Conservation (phyloP, 2,797 vertebrate species). For the Crenuchus spilurus region DNA sequence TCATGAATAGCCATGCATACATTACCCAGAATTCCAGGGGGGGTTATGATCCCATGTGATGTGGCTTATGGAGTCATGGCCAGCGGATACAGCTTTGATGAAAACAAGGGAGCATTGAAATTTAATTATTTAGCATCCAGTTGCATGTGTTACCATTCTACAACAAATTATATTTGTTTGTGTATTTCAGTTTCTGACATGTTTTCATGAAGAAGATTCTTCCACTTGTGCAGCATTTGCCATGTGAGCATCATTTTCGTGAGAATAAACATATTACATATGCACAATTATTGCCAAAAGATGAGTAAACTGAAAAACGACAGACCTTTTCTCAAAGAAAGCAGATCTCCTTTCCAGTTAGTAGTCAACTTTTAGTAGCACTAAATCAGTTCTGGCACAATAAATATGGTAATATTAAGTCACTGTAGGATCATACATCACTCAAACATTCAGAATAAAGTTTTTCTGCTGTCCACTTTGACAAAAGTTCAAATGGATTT, state of each 20-base stretch:
- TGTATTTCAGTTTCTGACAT: constrained; percentile 11
- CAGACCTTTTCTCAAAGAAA: no score
- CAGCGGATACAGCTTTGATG: not conserved
- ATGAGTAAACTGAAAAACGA: not conserved
- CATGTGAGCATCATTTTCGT: not conserved
- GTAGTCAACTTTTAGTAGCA: no score
- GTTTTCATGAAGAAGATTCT: constrained; percentile 17
- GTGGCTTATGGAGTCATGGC: not conserved
- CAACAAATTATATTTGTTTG: constrained; percentile 20
- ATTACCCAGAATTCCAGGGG: constrained; percentile 37
- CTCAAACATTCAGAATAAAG: no score
- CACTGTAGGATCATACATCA: no score
- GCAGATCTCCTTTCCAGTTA: no score
- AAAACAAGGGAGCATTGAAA: constrained; percentile 1
- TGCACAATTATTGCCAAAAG: not conserved
- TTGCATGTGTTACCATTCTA: constrained; percentile 1
- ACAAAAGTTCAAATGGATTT: no score
- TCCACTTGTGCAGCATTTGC: not conserved
- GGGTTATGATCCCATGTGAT: constrained; percentile 26
- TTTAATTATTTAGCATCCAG: not conserved
- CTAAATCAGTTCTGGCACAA: no score
- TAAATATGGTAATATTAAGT: no score
- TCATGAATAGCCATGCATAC: constrained; percentile 43
- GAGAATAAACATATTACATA: not conserved
- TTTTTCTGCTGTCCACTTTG: no score